Conservation (phyloP, 2,113 vertebrate species). For the Columba janthina region DNA sequence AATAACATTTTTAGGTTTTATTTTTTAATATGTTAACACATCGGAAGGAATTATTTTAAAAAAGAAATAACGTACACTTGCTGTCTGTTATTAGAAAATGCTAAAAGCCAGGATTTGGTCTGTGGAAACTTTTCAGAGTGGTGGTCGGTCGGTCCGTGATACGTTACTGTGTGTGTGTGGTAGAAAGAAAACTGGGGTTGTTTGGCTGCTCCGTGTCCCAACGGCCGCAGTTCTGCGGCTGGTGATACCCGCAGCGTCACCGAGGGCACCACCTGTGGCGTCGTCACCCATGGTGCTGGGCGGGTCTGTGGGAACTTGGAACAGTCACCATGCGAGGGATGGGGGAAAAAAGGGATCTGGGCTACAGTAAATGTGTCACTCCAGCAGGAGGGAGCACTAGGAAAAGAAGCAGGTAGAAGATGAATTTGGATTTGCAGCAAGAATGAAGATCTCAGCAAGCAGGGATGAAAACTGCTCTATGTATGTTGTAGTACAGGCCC, state of each 20-base stretch:
- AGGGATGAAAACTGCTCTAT: not conserved
- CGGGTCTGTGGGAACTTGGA: not conserved
- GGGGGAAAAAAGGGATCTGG: not conserved
- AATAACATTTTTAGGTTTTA: not conserved
- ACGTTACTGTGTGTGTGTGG: rapidly evolving
- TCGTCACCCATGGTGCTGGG: not conserved
- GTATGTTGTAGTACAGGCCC: not conserved
- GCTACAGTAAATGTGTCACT: not conserved
- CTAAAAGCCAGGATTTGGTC: not conserved
- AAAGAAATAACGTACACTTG: not conserved
- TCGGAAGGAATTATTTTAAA: not conserved
- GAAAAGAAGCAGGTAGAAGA: not conserved
- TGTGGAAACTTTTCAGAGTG: not conserved
- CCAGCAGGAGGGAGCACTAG: not conserved
- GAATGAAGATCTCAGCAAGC: not conserved
- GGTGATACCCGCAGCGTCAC: no score
- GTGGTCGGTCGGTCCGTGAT: not conserved
- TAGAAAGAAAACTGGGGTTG: not conserved
- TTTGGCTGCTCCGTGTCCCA: not conserved
- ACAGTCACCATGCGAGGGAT: not conserved
- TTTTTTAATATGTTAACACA: not conserved
- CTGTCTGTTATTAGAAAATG: not conserved
- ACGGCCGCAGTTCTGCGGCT: not conserved
- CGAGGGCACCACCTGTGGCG: not conserved
- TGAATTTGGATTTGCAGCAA: not conserved